These are phyloP conservation scores for Solenodon paradoxus DNA, from an alignment of 2,113 vertebrate species.

Conservation along the genomic window DNA sequence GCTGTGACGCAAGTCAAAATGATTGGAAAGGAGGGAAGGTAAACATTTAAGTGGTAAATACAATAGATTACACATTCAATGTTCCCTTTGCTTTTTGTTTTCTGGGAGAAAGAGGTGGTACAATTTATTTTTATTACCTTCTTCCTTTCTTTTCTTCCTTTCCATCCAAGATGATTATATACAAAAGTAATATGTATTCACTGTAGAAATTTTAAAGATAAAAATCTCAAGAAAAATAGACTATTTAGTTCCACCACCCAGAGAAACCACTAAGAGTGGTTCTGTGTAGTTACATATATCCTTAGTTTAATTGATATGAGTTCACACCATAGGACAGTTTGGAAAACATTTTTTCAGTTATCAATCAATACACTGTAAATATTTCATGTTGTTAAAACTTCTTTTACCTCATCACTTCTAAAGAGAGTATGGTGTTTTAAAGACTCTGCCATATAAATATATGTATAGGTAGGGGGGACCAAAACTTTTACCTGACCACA, in stretches of 20 bases:
- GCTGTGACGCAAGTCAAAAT: slow-evolving; percentile 28
- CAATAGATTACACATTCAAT: neutral
- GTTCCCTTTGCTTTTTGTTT: neutral
- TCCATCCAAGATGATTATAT: neutral
- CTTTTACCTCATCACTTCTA: neutral
- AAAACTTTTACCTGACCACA: neutral
- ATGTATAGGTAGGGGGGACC: neutral
- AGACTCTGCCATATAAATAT: neutral
- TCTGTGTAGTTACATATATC: neutral
- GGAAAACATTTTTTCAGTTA: neutral
- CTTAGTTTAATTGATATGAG: neutral
- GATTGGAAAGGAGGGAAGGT: neutral
- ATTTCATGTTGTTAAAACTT: neutral
- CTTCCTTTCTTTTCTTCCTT: neutral
- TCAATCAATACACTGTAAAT: neutral
- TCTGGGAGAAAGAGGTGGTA: neutral
- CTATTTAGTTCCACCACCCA: neutral
- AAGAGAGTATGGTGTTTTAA: neutral
- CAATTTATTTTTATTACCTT: neutral
- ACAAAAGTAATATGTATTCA: neutral
- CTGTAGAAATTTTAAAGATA: slow-evolving; percentile 5
- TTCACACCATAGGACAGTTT: neutral
- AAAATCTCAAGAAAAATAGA: neutral
- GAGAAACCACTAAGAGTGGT: neutral
- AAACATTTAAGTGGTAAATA: neutral